Evolutionary conservation across 2,113 vertebrate genomes (phyloP), one percentile per base, ranked within the genome.

Genomic region (Psettodes erumei): DNA sequence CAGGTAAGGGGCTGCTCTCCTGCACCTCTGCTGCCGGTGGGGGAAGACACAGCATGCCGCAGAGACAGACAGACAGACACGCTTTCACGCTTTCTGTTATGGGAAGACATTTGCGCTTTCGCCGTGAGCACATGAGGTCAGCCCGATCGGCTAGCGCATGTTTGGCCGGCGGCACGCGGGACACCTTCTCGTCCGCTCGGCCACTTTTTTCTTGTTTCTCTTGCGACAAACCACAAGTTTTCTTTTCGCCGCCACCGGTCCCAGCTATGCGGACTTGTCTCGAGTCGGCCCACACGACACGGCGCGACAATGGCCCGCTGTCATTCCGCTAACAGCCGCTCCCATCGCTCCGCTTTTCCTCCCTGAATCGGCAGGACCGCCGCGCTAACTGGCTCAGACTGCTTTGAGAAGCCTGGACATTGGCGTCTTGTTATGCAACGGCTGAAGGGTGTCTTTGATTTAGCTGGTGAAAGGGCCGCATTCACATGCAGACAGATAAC

Each of bases 1-100:
- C 94, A 97, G 97, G 98, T 99, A 98, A 97, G 97, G n/a, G 83
- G 82, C 79, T 81, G 83, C 74, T 60, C 56, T 45, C 21, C 59
- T 48, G 71, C 58, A 23, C 65, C 61, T 77, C 76, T 64, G 84
- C 71, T 69, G 81, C 76, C 65, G 71, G 27, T 66, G 67, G 63
- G 51, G 68, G 64, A 47, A 16, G 35, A 79, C 71, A 56, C 56
- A 43, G 80, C 75, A 82, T 48, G 78, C 48, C 23, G 38, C 0
- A 32, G n/a, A 69, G 54, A 63, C 37, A 63, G 33, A 38, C 15
- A 40, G 43, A 53, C 43, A 64, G 59, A 68, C 40, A 33, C 30
- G 35, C 35, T 53, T 63, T 74, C 4, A 65, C 12, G 5, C 21
- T 28, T 66, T 19, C 28, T 19, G n/a, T 18, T 50, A 42, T n/a